Base-by-base conservation (phyloP, 2,888 invertebrate genomes). In the Epinotia ramella region DNA sequence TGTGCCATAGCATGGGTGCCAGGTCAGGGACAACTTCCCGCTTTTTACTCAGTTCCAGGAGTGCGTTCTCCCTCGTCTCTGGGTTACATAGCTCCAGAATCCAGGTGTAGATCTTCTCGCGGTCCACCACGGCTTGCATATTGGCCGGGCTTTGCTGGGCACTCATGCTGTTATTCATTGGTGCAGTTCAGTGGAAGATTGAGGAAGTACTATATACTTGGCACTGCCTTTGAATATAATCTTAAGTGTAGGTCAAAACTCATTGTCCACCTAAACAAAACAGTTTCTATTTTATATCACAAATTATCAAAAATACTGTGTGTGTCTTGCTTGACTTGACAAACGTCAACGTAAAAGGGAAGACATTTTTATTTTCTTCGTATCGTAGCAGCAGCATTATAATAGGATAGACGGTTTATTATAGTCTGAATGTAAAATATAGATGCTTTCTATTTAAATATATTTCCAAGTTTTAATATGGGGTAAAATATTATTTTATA, bases 1-100 rank as follows among this genome's bases (percentile, higher is more conserved):
- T 98, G 90, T 99, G 98, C 99, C 99, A 99, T 79, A 99, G 92
- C 98, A 99, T 98, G 0, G 99, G 99, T 3, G 99, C 99, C 83
- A 99, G 94, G 88, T 99, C 99, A 40, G 98, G 98, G 40, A 99
- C 99, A 68, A 98, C 95, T 89, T 96, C 96, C 12, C 96, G 95
- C 85, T 96, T 96, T 87, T 96, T 96, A 86, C 98, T 99, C 57
- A 99, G 94, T 92, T 99, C 99, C 68, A 99, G 94, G n/a, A 99
- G 95, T 53, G 99, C 99, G 93, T 98, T 98, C 94, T 99, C 99
- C 65, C 99, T 95, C 0, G 98, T 99, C 83, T 98, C 98, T 24
- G 99, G 98, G 91, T 97, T 98, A 62, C 98, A 97, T 67, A 99
- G 94, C 89, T 99, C 98, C 77, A 97, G 95, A 83, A 99, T 98